Conservation (phyloP, 2,888 invertebrate species). For the Dromius quadrimaculatus region DNA sequence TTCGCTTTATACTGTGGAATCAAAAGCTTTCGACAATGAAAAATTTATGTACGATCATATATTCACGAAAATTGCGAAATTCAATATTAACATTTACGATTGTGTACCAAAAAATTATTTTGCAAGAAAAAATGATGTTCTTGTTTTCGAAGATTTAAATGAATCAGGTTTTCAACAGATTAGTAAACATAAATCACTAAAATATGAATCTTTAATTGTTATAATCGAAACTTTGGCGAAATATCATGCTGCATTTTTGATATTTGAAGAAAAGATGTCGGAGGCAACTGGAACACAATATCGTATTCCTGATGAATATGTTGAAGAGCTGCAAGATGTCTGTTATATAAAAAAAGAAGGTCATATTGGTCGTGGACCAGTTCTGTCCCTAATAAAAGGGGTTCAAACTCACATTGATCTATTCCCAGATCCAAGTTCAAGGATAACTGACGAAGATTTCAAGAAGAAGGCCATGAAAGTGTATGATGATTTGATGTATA, state of each 20-base stretch:
- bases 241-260: constrained; percentile 60
- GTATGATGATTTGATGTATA: constrained; percentile 57
- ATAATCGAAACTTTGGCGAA: constrained; percentile 58
- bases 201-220: constrained; percentile 55
- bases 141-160: constrained; percentile 64
- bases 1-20: constrained; percentile 67
- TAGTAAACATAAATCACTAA: constrained; percentile 54
- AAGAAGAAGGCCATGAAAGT: constrained; percentile 49
- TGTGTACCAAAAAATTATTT: constrained; percentile 63
- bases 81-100: constrained; percentile 56
- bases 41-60: constrained; percentile 66
- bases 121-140: constrained; percentile 57
- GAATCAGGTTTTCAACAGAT: constrained; percentile 58
- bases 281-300: constrained; percentile 51
- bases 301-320: constrained; percentile 57
- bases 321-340: constrained; percentile 62
- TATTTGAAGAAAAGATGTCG: constrained; percentile 61
- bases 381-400: constrained; percentile 61
- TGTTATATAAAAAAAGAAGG: constrained; percentile 61
- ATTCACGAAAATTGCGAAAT: constrained; percentile 63
- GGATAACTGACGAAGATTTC: constrained; percentile 50
- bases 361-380: constrained; percentile 60
- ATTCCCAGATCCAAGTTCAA: constrained; percentile 47
- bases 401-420: constrained; percentile 58
- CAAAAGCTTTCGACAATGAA: constrained; percentile 69